Evolutionary conservation across 2,113 vertebrate species (phyloP), one percentile per base, ranked within the genome.

Genomic region (Cryptotis parvus): DNA sequence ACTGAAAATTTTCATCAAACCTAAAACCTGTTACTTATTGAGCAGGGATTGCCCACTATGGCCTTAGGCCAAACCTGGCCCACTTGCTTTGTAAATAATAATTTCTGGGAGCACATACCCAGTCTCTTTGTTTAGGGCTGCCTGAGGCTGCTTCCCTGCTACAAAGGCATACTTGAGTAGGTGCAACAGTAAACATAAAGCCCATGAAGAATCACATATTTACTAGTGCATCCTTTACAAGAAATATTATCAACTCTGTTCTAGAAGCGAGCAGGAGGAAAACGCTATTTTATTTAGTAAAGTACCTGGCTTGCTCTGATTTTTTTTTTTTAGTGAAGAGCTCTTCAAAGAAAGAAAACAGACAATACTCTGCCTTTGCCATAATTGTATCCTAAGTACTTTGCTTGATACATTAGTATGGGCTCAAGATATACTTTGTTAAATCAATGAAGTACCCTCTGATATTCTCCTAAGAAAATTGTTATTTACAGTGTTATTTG

Each of bases 241-340:
- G 52, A 73, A 80, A 65, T 66, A 2, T 20, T 70, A 43, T 43
- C 61, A 87, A 65, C 8, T 15, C 66, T 80, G 31, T 33, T 65
- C 66, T 0, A 35, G 20, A 27, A 87, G 55, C 29, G 73, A 84
- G 37, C 33, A 31, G 70, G 31, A 86, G 10, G 29, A 22, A 91
- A 81, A 61, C 39, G 35, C 11, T 58, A 16, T 22, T 69, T 86
- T 89, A 83, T 69, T 86, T 89, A 83, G 66, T 84, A 76, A 88
- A 76, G 82, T 43, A 81, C 16, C 29, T 69, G 15, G 41, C 61
- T 94, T 65, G 76, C 27, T 75, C 55, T 20, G 76, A 77, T 70
- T 33, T 35, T 26, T 66, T 29, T 37, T 86, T 29, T 83, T 76
- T 16, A 83, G 15, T 33, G 45, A 83, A 26, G 31, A 49, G 33